Evolutionary conservation across 1,140 invertebrate species (phyloP), one percentile per base, ranked within the genome.

Genomic region (Lerema accius): DNA sequence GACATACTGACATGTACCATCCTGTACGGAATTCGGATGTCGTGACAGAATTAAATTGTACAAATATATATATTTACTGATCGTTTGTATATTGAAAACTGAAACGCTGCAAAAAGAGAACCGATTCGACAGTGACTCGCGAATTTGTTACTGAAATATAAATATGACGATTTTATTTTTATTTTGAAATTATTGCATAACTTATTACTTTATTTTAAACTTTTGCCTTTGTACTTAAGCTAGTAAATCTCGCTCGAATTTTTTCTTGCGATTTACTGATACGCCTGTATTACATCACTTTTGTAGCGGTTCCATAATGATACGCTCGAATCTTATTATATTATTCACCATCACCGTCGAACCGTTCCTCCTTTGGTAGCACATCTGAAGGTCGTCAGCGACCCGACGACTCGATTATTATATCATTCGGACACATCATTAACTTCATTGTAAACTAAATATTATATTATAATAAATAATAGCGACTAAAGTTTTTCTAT

Each of bases 381-480:
- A 39, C 23, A 10, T 17, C 17, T 40, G 16, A 48, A 42, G 58
- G 45, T 43, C 9, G 28, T 59, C 43, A n/a, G 9, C 42, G 17
- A 32, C 4, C 6, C 11, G 67, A 51, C 58, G 62, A 56, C 70
- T 63, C 66, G 37, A 86, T 46, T 26, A 45, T 43, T 43, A 58
- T 81, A 86, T 82, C 81, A 86, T 77, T 70, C 70, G 74, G 76
- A 82, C 82, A 86, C 81, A 81, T 86, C 79, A 84, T 67, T 79
- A 59, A 73, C 78, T 80, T 79, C 76, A 72, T 73, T 79, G 76
- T 76, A 63, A 73, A 76, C 66, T 74, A 75, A 73, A 74, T 53
- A 16, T 23, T 65, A 65, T 72, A 82, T 71, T 68, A 66, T 67
- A 39, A 42, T 71, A 71, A 60, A 63, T 39, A 45, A 56, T 67